Evolutionary conservation across 1,140 invertebrate species (phyloP).

Genomic region (Mycetomoellerius zeteki): DNA sequence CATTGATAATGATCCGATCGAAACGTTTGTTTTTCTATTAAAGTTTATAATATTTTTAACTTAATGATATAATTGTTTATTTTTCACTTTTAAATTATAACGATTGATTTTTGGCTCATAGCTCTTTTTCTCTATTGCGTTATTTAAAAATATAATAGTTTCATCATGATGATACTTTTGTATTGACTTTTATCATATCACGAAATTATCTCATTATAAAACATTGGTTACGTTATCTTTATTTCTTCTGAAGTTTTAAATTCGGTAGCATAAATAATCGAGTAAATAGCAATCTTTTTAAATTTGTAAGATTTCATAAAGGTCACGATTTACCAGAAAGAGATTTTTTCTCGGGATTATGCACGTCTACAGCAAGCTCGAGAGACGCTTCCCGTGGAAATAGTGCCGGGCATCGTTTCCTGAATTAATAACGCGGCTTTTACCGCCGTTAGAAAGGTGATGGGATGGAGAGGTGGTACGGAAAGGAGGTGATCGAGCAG

Average conservation of each 20-base stretch:
- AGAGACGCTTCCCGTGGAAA: conserved; percentile 8
- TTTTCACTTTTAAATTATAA: too few species aligned
- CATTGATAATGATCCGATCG: too few species aligned
- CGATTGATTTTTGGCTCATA: too few species aligned
- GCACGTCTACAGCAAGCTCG: conserved; percentile 13
- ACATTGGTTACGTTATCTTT: not conserved
- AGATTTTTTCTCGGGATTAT: conserved; percentile 33
- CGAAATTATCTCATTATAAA: not conserved
- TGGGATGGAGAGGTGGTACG: not conserved
- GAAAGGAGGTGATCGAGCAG: conserved; percentile 73
- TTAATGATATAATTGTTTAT: too few species aligned
- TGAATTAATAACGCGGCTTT: conserved; percentile 72
- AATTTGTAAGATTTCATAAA: not conserved
- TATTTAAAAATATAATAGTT: not conserved
- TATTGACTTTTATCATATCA: not conserved
- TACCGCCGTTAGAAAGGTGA: conserved; percentile 52
- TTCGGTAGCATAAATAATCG: not conserved
- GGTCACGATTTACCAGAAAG: not conserved
- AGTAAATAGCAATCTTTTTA: conserved; percentile 19
- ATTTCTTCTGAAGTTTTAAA: not conserved
- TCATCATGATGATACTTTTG: not conserved
- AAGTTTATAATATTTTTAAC: too few species aligned
- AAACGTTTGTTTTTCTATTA: too few species aligned
- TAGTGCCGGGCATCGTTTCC: conserved; percentile 58
- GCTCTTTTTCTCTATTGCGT: too few species aligned